Evolutionary conservation across 1,140 invertebrate species (phyloP).

Genomic region (Saccostrea cuccullata): DNA sequence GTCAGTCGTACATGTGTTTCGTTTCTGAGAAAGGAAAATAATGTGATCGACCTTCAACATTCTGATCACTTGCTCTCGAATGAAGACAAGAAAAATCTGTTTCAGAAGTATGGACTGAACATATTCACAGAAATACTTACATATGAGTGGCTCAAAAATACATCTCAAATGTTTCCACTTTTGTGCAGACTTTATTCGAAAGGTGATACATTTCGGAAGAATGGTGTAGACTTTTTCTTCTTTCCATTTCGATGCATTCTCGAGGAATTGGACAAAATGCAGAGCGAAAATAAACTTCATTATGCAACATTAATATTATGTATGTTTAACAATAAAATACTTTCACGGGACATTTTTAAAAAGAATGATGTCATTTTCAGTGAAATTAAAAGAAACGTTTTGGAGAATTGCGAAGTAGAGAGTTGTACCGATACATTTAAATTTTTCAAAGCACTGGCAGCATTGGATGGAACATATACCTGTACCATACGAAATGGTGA

Average conservation of each 20-base stretch:
- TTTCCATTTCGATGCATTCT: not conserved
- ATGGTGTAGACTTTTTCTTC: not conserved
- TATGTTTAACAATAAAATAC: not conserved
- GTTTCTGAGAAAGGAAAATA: not conserved
- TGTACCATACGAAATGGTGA: not conserved
- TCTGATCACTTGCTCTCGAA: not conserved
- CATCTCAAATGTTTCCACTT: not conserved
- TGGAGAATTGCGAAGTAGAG: not conserved
- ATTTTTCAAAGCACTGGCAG: not conserved
- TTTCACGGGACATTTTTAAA: not conserved
- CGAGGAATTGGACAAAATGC: not conserved
- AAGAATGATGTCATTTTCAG: not conserved
- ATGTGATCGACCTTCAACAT: not conserved
- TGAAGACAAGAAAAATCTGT: not conserved
- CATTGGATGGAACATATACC: constrained; percentile 1
- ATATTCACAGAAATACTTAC: not conserved
- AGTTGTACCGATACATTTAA: not conserved
- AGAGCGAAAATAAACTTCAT: not conserved
- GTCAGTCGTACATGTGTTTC: not conserved
- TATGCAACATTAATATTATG: not conserved
- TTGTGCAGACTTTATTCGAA: not conserved
- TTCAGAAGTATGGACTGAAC: not conserved
- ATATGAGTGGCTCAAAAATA: no score
- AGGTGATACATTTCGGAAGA: not conserved
- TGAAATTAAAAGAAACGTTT: not conserved